phyloP scores from a whole-genome alignment of 2,797 vertebrate genomes.

The Megaceryle alcyon region DNA sequence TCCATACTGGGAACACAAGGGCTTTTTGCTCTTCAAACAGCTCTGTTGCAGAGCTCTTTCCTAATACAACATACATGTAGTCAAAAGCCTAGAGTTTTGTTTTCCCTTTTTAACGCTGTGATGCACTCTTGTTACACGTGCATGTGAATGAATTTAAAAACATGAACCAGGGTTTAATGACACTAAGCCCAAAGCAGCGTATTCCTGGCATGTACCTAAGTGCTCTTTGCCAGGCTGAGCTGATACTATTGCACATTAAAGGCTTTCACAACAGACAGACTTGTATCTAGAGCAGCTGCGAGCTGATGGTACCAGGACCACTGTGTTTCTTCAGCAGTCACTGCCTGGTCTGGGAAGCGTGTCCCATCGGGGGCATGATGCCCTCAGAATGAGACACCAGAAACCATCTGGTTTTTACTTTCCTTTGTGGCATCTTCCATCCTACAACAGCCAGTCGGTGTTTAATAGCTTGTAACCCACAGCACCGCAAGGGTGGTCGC shows the following conservation, averaged over 20 bases:
- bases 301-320: neutral
- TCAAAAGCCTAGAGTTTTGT: constrained; percentile 15
- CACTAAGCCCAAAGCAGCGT: neutral
- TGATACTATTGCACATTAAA: neutral
- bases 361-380: neutral
- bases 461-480: neutral
- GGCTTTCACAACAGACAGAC: neutral
- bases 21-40: neutral
- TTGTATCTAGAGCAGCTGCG: neutral
- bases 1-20: neutral
- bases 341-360: neutral
- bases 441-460: neutral
- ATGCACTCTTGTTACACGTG: neutral
- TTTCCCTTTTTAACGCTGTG: neutral
- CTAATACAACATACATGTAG: neutral
- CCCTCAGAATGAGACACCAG: neutral
- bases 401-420: neutral
- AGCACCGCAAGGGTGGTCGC: neutral
- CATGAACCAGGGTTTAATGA: fast-evolving
- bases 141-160: neutral
- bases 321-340: neutral
- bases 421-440: neutral
- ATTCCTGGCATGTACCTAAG: neutral
- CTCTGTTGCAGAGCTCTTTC: neutral
- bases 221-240: neutral